Evolutionary conservation across 1,140 invertebrate species (phyloP).

Genomic region (Drosophila guanche): DNA sequence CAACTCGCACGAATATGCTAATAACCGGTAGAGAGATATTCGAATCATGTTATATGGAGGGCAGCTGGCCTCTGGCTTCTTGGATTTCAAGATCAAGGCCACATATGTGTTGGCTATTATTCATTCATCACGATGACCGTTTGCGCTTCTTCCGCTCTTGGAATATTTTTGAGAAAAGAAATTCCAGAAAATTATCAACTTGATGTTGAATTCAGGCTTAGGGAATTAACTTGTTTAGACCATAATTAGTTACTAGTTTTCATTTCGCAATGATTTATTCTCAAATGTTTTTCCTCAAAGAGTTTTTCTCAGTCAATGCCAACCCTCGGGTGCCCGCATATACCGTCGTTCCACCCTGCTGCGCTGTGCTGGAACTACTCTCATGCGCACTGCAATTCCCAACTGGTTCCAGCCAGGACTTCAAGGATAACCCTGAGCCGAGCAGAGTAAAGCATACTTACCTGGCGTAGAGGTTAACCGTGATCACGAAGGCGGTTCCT

Average conservation of each 20-base stretch:
- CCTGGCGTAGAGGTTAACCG: slow-evolving; percentile 86
- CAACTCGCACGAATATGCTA: slow-evolving; percentile 39
- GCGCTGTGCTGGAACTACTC: background rate
- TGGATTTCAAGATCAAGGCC: slow-evolving; percentile 44
- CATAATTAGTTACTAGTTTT: no score
- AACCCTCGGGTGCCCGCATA: background rate
- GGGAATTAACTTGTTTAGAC: no score
- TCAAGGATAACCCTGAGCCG: slow-evolving; percentile 11
- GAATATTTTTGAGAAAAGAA: no score
- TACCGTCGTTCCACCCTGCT: background rate
- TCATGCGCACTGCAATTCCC: slow-evolving; percentile 43
- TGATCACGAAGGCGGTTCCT: slow-evolving; percentile 88
- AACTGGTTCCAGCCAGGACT: slow-evolving; percentile 29
- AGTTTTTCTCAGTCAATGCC: no score
- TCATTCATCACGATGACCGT: slow-evolving; percentile 11
- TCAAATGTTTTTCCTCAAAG: no score
- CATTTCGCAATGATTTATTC: no score
- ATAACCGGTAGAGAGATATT: slow-evolving; percentile 13
- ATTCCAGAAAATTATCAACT: no score
- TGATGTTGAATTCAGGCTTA: no score
- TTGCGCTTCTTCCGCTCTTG: no score
- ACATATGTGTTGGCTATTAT: slow-evolving; percentile 10
- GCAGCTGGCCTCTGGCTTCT: slow-evolving; percentile 15
- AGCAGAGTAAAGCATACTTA: slow-evolving; percentile 84
- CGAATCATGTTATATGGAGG: slow-evolving; percentile 32